Percentiles rank a stretch among this genome's conserved stretches.
Evolutionary conservation across 2,113 vertebrate genomes (phyloP).

Genomic region (Caranx melampygus): DNA sequence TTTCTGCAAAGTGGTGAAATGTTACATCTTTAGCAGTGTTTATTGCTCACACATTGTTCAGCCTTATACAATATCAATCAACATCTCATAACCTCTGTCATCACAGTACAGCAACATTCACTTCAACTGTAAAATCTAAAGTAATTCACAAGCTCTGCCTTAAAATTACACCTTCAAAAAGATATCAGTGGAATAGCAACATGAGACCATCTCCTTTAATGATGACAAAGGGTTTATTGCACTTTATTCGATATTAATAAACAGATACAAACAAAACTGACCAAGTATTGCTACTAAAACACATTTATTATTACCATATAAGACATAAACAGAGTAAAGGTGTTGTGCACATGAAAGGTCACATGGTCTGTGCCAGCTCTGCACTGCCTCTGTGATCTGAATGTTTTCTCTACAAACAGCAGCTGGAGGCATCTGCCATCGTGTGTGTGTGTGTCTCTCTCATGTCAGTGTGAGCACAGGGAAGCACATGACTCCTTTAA

Average conservation of each 20-base stretch:
- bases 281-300: background rate
- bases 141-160: background rate
- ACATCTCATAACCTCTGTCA: background rate
- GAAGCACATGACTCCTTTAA: background rate
- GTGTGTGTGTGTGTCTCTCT: background rate
- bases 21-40: background rate
- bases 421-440: background rate
- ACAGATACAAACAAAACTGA: background rate
- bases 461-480: background rate
- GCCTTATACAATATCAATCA: background rate
- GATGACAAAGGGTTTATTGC: background rate
- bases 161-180: background rate
- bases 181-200: background rate
- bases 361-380: background rate
- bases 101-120: background rate
- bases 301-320: background rate
- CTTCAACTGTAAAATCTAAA: background rate
- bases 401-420: conserved; percentile 15
- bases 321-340: background rate
- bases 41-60: background rate
- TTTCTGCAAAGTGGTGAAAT: background rate
- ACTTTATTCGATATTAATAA: background rate
- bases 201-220: background rate
- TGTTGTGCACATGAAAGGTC: background rate
- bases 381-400: background rate